Conservation (phyloP, 2,113 vertebrate genomes). For the Nanorana parkeri region DNA sequence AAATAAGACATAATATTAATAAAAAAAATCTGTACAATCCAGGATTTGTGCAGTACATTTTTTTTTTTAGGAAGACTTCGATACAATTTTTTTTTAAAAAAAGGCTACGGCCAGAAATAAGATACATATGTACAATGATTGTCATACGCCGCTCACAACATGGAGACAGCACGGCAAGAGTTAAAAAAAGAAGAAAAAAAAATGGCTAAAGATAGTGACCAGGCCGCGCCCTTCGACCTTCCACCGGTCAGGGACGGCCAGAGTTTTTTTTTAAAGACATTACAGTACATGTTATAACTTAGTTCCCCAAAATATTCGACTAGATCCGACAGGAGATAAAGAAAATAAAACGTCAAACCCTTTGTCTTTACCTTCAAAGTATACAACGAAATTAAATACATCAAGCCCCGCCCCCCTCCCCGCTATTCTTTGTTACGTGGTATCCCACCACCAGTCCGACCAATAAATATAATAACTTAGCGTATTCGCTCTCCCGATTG, state of each 20-base stretch:
- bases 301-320: constrained; percentile 64
- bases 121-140: constrained; percentile 73
- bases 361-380: constrained; percentile 65
- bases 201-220: constrained; percentile 62
- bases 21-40: constrained; percentile 99
- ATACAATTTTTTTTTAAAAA: constrained; percentile 81
- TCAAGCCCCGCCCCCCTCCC: neutral
- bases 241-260: constrained; percentile 65
- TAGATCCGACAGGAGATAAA: constrained; percentile 59
- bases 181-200: constrained; percentile 64
- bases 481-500: neutral
- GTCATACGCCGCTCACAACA: constrained; percentile 70
- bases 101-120: constrained; percentile 80
- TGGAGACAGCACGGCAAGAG: constrained; percentile 67
- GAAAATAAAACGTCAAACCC: constrained; percentile 58
- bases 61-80: constrained; percentile 87
- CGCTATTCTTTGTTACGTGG: neutral
- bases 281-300: constrained; percentile 79
- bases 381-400: constrained; percentile 25
- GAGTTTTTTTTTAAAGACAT: constrained; percentile 67
- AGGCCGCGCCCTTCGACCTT: constrained; percentile 64
- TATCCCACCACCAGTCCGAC: neutral
- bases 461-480: constrained; percentile 53
- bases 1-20: constrained; percentile 92
- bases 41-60: constrained; percentile 92